phyloP scores from a whole-genome alignment of 2,113 vertebrate species.

The Apeltes quadracus region DNA sequence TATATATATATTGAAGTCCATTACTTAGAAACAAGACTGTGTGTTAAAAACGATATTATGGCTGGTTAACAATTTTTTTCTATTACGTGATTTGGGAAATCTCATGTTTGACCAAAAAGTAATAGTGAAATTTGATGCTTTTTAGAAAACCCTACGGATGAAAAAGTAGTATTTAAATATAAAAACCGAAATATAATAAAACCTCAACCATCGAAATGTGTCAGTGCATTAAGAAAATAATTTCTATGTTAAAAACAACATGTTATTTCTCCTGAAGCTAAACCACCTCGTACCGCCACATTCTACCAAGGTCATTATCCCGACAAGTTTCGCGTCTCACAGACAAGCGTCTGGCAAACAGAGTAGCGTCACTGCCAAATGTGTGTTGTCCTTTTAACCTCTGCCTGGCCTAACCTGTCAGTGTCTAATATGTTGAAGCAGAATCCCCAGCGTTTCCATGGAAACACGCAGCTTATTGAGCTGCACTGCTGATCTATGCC shows the following conservation, averaged over 20 bases:
- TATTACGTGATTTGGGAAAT: background rate
- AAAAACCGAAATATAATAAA: background rate
- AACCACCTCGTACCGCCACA: background rate
- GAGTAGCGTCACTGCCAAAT: background rate
- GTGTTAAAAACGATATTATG: too few relatives aligned
- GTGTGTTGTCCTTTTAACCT: background rate
- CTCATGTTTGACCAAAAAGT: too few relatives aligned
- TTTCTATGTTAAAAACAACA: background rate
- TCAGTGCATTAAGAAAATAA: too few relatives aligned
- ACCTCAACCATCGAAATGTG: background rate
- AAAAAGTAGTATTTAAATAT: too few relatives aligned
- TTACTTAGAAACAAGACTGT: background rate
- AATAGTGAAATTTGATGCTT: too few relatives aligned
- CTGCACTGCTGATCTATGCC: slow-evolving; percentile 5
- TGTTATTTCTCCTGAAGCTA: too few relatives aligned
- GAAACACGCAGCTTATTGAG: background rate
- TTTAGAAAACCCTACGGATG: too few relatives aligned
- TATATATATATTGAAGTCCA: background rate
- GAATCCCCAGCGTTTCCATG: background rate
- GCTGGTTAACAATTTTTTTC: background rate
- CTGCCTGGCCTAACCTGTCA: background rate
- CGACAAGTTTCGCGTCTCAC: background rate
- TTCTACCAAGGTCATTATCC: background rate
- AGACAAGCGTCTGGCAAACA: background rate
- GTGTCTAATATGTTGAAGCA: background rate